phyloP scores from a whole-genome alignment of 2,888 invertebrate genomes.

The Drosophila melanocephala region DNA sequence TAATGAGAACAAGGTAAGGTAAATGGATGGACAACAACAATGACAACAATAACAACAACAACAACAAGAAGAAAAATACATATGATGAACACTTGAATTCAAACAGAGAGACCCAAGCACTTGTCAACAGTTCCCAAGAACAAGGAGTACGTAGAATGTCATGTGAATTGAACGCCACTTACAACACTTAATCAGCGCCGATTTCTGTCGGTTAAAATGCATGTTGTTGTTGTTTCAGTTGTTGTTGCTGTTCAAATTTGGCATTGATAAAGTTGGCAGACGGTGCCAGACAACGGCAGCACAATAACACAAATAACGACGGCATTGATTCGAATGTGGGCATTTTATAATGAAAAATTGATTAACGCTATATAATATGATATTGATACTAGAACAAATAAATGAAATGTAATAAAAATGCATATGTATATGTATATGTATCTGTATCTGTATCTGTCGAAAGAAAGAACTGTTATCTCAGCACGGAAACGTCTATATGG shows the following conservation, averaged over 20 bases:
- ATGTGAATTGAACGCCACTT: conserved; percentile 50
- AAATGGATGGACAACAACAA: conserved; percentile 18
- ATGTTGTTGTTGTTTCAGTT: conserved; percentile 32
- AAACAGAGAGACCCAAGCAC: conserved; percentile 44
- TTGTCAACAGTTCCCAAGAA: conserved; percentile 54
- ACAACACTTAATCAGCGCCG: conserved; percentile 57
- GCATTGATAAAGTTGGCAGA: conserved; percentile 72
- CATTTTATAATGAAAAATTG: conserved; percentile 79
- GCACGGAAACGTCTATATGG: not conserved
- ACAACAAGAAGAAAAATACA: conserved; percentile 1
- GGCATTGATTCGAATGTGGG: conserved; percentile 53
- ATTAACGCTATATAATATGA: conserved; percentile 54
- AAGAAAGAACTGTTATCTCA: conserved; percentile 10
- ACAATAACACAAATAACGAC: conserved; percentile 14
- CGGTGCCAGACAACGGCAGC: conserved; percentile 42
- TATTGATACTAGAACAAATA: not conserved
- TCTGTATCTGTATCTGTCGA: not conserved
- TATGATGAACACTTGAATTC: conserved; percentile 22
- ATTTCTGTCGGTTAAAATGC: conserved; percentile 50
- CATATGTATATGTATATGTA: not conserved
- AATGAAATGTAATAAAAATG: not conserved
- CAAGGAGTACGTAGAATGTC: conserved; percentile 31
- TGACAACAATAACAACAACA: conserved; percentile 3
- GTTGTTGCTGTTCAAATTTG: conserved; percentile 56
- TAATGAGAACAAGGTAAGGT: conserved; percentile 65